Evolutionary conservation across 2,797 vertebrate species (phyloP).

Genomic region (Cirrhinus mrigala): DNA sequence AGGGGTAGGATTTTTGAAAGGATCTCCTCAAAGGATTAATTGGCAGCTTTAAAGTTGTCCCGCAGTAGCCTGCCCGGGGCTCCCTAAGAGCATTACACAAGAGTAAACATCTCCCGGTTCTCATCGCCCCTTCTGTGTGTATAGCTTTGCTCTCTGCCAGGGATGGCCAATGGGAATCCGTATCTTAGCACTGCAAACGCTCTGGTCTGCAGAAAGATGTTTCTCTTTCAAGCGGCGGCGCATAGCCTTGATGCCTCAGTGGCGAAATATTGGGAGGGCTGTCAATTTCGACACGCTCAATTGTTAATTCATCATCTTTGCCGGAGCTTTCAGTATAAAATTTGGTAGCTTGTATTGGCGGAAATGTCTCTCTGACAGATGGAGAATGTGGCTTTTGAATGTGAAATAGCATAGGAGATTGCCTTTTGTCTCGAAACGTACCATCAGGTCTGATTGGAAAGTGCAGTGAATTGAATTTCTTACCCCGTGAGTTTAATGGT

Average conservation of each 20-base stretch:
- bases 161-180: slow-evolving; percentile 49
- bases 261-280: slow-evolving; percentile 38
- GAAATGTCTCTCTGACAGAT: slow-evolving; percentile 41
- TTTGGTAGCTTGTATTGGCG: slow-evolving; percentile 42
- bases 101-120: slow-evolving; percentile 53
- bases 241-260: slow-evolving; percentile 49
- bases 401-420: slow-evolving; percentile 53
- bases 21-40: slow-evolving; percentile 58
- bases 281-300: slow-evolving; percentile 41
- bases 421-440: slow-evolving; percentile 54
- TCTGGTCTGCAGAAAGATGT: slow-evolving; percentile 35
- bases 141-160: slow-evolving; percentile 46
- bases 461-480: slow-evolving; percentile 50
- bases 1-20: slow-evolving; percentile 47
- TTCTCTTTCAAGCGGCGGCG: slow-evolving; percentile 32
- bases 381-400: slow-evolving; percentile 39
- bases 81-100: slow-evolving; percentile 52
- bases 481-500: slow-evolving; percentile 57
- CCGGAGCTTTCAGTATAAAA: slow-evolving; percentile 48
- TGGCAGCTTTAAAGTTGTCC: slow-evolving; percentile 59
- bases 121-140: slow-evolving; percentile 40
- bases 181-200: slow-evolving; percentile 42
- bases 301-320: slow-evolving; percentile 54
- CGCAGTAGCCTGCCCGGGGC: slow-evolving; percentile 40
- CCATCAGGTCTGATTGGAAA: slow-evolving; percentile 51